Conservation (phyloP, 2,797 vertebrate genomes). For the Echiichthys vipera region DNA sequence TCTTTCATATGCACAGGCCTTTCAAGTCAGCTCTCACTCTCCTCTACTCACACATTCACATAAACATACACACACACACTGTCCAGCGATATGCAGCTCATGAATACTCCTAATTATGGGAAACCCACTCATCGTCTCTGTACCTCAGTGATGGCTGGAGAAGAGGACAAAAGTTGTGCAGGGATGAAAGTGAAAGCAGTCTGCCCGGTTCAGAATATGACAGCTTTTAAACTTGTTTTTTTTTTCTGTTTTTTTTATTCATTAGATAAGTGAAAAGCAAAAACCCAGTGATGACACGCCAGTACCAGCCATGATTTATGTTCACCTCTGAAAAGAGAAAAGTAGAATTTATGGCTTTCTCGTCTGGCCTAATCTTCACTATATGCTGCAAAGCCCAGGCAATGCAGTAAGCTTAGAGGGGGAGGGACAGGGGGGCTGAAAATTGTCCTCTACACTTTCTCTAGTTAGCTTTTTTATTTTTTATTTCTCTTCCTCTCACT, state of each 20-base stretch:
- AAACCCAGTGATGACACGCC: constrained; percentile 77
- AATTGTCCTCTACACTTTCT: constrained; percentile 75
- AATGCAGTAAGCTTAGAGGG: constrained; percentile 70
- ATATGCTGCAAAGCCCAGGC: constrained; percentile 74
- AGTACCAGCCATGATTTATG: constrained; percentile 82
- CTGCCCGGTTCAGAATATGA: constrained; percentile 55
- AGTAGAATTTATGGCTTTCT: constrained; percentile 84
- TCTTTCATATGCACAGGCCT: constrained; percentile 62
- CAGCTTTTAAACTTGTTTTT: constrained; percentile 78
- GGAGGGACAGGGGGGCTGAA: constrained; percentile 60
- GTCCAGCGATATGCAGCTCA: constrained; percentile 61
- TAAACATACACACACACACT: constrained; percentile 21
- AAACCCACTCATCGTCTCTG: constrained; percentile 60
- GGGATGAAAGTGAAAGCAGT: constrained; percentile 47
- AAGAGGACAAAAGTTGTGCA: constrained; percentile 57
- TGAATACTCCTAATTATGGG: constrained; percentile 71
- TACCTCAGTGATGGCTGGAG: constrained; percentile 47
- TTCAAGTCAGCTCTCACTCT: constrained; percentile 68
- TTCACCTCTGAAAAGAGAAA: constrained; percentile 82
- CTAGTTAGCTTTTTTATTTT: constrained; percentile 61
- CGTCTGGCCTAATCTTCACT: constrained; percentile 78
- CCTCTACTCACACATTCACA: constrained; percentile 25
- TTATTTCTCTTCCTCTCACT: constrained; percentile 66
- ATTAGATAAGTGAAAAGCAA: constrained; percentile 87
- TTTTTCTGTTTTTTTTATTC: constrained; percentile 75